These are phyloP conservation scores for Rhineura floridana DNA, from an alignment of 2,113 vertebrate genomes.

Conservation along the genomic window DNA sequence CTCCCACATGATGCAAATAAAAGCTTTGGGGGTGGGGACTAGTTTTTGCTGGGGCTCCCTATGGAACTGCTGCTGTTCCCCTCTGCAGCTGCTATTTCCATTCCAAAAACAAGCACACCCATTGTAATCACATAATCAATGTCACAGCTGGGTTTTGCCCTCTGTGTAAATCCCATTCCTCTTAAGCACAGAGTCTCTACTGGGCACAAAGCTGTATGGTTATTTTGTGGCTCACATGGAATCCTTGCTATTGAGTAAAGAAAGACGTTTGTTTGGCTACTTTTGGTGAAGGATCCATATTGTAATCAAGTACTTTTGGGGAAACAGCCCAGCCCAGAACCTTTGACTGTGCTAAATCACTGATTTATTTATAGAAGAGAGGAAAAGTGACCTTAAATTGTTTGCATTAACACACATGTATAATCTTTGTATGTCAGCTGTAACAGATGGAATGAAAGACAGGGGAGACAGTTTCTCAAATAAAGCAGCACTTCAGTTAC, in stretches of 20 bases:
- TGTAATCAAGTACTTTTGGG: not conserved
- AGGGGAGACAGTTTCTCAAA: constrained; percentile 41
- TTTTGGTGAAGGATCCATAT: not conserved
- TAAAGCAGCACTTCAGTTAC: constrained; percentile 18
- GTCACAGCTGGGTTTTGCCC: not conserved
- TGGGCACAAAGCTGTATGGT: not conserved
- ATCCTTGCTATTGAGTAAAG: not conserved
- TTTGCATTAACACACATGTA: constrained; percentile 42
- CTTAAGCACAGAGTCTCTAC: not conserved
- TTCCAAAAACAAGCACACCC: not conserved
- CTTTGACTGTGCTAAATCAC: constrained; percentile 21
- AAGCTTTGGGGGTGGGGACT: no score
- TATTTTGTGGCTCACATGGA: not conserved
- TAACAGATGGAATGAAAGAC: constrained; percentile 46
- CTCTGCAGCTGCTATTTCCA: not conserved
- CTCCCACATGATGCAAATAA: no score
- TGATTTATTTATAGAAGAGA: constrained; percentile 44
- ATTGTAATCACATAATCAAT: not conserved
- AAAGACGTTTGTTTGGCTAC: not conserved
- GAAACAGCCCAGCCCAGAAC: constrained; percentile 7
- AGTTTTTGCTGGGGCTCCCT: no score
- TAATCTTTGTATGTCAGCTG: constrained; percentile 29
- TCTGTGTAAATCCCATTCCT: not conserved
- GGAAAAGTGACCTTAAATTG: constrained; percentile 50
- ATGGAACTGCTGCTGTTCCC: no score